Evolutionary conservation across 2,888 invertebrate species (phyloP).

Genomic region (Eurytoma adleriae): DNA sequence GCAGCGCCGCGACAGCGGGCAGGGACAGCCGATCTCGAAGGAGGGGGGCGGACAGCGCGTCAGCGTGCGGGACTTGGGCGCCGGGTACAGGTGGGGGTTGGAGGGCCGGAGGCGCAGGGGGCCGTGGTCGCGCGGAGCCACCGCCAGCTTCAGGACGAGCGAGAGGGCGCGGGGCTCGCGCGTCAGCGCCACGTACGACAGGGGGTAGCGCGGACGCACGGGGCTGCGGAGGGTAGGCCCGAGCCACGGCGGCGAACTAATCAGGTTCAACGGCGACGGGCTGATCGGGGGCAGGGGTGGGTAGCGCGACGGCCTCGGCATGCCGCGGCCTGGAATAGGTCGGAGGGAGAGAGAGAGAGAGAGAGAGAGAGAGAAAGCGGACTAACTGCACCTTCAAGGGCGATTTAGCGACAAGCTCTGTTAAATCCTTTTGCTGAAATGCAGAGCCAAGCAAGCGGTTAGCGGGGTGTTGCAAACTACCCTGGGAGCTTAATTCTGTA

Average conservation of each 20-base stretch:
- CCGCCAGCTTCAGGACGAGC: slow-evolving; percentile 37
- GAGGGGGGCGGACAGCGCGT: slow-evolving; percentile 29
- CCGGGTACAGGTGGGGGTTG: slow-evolving; percentile 5
- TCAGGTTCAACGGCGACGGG: slow-evolving; percentile 27
- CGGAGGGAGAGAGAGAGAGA: not conserved
- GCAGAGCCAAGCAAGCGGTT: slow-evolving; percentile 3
- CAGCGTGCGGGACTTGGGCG: slow-evolving; percentile 28
- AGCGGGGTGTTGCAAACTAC: not conserved
- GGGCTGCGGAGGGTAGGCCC: slow-evolving; percentile 14
- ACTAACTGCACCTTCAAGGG: not conserved
- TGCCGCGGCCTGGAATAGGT: not conserved
- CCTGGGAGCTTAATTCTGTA: no score
- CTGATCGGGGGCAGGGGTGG: slow-evolving; percentile 35
- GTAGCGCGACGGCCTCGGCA: slow-evolving; percentile 33
- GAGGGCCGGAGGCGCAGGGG: slow-evolving; percentile 12
- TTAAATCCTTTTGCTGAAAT: slow-evolving; percentile 19
- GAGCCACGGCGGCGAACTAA: slow-evolving; percentile 36
- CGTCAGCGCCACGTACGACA: slow-evolving; percentile 31
- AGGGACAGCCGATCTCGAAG: slow-evolving; percentile 44
- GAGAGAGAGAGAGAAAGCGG: not conserved
- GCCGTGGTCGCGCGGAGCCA: slow-evolving; percentile 35
- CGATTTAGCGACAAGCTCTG: no score
- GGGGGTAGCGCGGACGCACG: slow-evolving; percentile 42
- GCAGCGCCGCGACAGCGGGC: slow-evolving; percentile 42
- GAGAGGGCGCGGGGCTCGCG: slow-evolving; percentile 37